Conservation (phyloP, 2,113 vertebrate species). For the Mustela lutreola region DNA sequence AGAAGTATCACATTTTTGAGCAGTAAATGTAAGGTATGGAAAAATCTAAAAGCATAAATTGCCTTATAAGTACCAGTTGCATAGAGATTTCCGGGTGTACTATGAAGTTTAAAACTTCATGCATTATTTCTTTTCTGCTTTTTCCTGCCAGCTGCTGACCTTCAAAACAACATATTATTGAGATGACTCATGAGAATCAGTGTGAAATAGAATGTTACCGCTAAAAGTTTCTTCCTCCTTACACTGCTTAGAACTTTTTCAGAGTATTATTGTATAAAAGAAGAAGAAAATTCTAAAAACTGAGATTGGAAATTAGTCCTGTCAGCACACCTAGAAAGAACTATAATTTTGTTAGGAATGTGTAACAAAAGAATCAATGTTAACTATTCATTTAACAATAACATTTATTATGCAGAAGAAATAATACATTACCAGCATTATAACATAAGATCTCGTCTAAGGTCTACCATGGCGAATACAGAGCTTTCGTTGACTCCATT, state of each 20-base stretch:
- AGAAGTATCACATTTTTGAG: conserved; percentile 38
- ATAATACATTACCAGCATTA: conserved; percentile 9
- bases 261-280: conserved; percentile 1
- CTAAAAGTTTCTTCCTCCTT: conserved; percentile 14
- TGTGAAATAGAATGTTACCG: conserved; percentile 19
- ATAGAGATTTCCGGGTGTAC: background rate
- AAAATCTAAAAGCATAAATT: conserved; percentile 31
- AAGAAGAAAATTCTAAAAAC: conserved; percentile 55
- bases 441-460: background rate
- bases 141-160: conserved; percentile 48
- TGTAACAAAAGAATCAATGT: conserved; percentile 57
- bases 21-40: background rate
- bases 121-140: conserved; percentile 43
- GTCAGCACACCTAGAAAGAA: conserved; percentile 57
- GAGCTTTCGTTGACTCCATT: background rate
- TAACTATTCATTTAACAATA: conserved; percentile 65
- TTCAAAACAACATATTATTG: conserved; percentile 57
- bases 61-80: background rate
- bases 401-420: conserved; percentile 56
- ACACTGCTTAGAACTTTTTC: conserved; percentile 3
- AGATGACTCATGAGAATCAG: conserved; percentile 49
- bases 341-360: conserved; percentile 62
- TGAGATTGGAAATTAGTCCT: conserved; percentile 58
- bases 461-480: background rate
- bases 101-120: conserved; percentile 35